Conservation (phyloP, 2,888 invertebrate species). For the Norana najaformis region DNA sequence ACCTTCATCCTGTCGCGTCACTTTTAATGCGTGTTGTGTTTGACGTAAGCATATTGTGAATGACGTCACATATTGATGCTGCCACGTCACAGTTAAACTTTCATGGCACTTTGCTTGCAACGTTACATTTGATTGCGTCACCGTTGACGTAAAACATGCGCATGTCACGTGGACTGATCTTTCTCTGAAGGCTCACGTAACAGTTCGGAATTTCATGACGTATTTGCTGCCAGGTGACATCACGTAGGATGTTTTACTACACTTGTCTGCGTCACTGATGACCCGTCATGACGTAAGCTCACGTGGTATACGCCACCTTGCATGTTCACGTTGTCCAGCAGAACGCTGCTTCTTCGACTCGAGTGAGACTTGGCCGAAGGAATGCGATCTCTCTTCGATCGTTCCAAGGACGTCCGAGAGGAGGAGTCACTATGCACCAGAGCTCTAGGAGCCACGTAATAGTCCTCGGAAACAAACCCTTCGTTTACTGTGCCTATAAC, state of each 20-base stretch:
- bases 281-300: conserved; percentile 21
- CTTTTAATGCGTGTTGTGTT: not conserved
- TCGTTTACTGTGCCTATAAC: not conserved
- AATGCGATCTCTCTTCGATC: not conserved
- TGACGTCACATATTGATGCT: not conserved
- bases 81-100: not conserved
- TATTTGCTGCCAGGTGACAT: not conserved
- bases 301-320: not conserved
- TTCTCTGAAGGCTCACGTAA: not conserved
- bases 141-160: not conserved
- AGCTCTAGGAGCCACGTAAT: not conserved
- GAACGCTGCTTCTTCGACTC: not conserved
- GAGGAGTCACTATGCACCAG: not conserved
- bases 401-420: not conserved
- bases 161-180: not conserved
- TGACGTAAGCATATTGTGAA: no score
- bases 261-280: conserved; percentile 14
- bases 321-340: not conserved
- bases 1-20: not conserved
- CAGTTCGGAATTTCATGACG: not conserved
- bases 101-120: not conserved
- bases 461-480: not conserved
- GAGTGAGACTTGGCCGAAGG: not conserved
- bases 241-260: conserved; percentile 3
- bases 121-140: not conserved